Percentiles rank a stretch among this genome's conserved stretches.
Evolutionary conservation across 2,113 vertebrate genomes (phyloP).

Genomic region (Leptobrachium leishanense): DNA sequence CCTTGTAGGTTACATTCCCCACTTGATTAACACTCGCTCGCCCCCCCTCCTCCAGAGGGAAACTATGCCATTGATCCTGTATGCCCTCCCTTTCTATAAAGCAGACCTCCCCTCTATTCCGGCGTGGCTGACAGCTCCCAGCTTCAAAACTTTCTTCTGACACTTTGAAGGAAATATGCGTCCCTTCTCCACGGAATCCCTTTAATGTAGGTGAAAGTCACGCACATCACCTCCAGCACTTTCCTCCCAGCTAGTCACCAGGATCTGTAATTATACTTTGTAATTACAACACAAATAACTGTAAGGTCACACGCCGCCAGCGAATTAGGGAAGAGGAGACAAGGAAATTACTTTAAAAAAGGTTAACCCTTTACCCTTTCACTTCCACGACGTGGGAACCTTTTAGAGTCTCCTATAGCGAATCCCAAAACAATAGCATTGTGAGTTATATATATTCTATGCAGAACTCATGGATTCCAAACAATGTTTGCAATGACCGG

Average conservation of each 20-base stretch:
- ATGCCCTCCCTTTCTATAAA: not conserved
- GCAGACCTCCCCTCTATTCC: not conserved
- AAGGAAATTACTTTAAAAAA: not conserved
- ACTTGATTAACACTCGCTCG: not conserved
- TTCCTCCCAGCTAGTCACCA: not conserved
- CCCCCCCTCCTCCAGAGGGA: not conserved
- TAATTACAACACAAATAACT: conserved; percentile 1
- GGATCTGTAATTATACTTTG: not conserved
- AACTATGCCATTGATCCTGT: too few relatives aligned
- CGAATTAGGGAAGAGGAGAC: not conserved
- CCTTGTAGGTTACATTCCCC: not conserved
- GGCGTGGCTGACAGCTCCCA: not conserved
- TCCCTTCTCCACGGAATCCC: not conserved
- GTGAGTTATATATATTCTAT: too few relatives aligned
- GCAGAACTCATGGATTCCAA: too few relatives aligned
- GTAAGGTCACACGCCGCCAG: not conserved
- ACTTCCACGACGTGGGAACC: not conserved
- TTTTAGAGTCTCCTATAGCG: too few relatives aligned
- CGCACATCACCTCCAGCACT: not conserved
- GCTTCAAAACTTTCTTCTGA: not conserved
- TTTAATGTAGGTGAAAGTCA: conserved; percentile 3
- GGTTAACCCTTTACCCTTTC: not conserved
- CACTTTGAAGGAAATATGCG: not conserved
- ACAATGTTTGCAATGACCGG: too few relatives aligned
- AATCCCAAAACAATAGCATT: too few relatives aligned